Base-by-base conservation (phyloP, 2,113 vertebrate genomes). In the Nyctereutes procyonoides region DNA sequence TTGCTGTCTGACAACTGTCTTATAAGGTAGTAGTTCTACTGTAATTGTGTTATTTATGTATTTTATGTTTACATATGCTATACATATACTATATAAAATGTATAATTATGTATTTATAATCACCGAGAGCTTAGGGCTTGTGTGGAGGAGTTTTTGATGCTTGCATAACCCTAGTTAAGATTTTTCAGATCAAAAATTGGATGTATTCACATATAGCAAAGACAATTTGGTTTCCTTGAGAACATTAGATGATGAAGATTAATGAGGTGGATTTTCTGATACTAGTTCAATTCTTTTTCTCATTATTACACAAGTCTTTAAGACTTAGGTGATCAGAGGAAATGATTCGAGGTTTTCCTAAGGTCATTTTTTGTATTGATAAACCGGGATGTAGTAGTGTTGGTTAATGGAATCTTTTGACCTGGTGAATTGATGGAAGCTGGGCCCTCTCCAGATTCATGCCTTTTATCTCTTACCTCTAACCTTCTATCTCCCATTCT, bases 211-310 rank as follows among this genome's bases (percentile, higher is more conserved):
- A 71, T n/a, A 43, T 55, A 86, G 30, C 35, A 89, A 95, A 88
- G 91, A 96, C 89, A 96, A 94, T 83, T 74, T 85, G 73, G 24
- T 43, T 85, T 88, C 69, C 62, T 80, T 11, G 8, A 88, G 80
- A 90, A 51, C 14, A 62, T 77, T 88, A 84, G 38, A 13, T 95
- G 58, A 63, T 69, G 67, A 88, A 89, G 43, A 65, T 94, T 60
- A 85, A 17, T 88, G 74, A 89, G 74, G 73, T 35, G 71, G 55
- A 90, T 89, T 89, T 95, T 92, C 32, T 90, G 53, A n/a, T 74
- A 55, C 53, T 26, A 60, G 55, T 87, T 93, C 15, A 74, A 2
- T 94, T 85, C 38, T 96, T 84, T 95, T 82, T 86, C 43, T 81
- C 76, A n/a, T 71, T 94, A 38, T 84, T 95, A 80, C 63, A 55